phyloP scores from a whole-genome alignment of 2,113 vertebrate species.

The Eolophus roseicapilla region DNA sequence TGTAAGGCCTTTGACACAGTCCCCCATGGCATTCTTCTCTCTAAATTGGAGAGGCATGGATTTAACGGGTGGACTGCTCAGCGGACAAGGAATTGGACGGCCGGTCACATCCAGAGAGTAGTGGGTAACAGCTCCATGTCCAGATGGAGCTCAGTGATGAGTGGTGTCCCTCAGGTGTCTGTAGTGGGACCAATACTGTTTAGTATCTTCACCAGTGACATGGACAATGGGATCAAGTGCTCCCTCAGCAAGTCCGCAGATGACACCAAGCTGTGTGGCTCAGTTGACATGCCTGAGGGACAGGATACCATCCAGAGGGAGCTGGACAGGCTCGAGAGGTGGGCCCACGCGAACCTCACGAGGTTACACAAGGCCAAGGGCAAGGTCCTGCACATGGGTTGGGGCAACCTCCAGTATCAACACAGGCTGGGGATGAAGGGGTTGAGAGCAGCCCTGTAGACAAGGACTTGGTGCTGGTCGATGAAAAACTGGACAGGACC shows the following conservation, averaged over 20 bases:
- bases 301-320: not conserved
- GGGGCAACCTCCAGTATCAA: not conserved
- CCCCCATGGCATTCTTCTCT: not conserved
- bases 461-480: not conserved
- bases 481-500: not conserved
- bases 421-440: not conserved
- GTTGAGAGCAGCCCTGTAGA: not conserved
- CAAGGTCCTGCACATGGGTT: not conserved
- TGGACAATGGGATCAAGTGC: not conserved
- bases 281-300: not conserved
- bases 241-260: not conserved
- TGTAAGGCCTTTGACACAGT: not conserved
- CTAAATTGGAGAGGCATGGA: not conserved
- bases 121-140: not conserved
- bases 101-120: not conserved
- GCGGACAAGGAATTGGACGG: not conserved
- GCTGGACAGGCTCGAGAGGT: not conserved
- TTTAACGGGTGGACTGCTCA: not conserved
- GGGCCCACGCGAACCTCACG: accelerated
- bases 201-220: not conserved
- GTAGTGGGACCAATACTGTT: not conserved
- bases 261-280: not conserved
- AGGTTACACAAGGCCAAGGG: not conserved
- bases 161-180: not conserved
- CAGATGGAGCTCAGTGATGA: not conserved